Conservation (phyloP, 1,140 invertebrate species). For the Solen grandis region DNA sequence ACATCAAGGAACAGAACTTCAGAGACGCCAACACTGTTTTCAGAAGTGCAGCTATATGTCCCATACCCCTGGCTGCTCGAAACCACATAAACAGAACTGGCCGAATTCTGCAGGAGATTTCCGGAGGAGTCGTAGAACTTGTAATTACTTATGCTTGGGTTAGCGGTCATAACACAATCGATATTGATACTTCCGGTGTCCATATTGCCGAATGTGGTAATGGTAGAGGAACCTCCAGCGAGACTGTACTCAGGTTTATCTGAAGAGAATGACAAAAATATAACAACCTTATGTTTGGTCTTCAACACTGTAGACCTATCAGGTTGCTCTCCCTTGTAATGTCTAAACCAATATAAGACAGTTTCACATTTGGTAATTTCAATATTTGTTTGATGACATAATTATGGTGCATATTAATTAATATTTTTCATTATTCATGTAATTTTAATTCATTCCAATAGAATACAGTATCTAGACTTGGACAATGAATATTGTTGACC, state of each 20-base stretch:
- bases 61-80: constrained; percentile 11
- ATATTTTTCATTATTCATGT: too few species aligned
- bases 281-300: too few species aligned
- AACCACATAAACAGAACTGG: constrained; percentile 2
- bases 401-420: too few species aligned
- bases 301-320: too few species aligned
- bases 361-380: too few species aligned
- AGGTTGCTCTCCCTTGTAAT: too few species aligned
- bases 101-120: not conserved
- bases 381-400: too few species aligned
- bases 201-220: not conserved
- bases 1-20: not conserved
- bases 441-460: too few species aligned
- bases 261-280: too few species aligned
- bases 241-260: constrained; percentile 27
- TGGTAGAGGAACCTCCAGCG: not conserved
- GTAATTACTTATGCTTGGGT: constrained; percentile 12
- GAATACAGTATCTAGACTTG: too few species aligned
- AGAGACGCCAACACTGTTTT: constrained; percentile 13
- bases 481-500: too few species aligned
- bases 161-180: constrained; percentile 31
- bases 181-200: constrained; percentile 14
- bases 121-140: constrained; percentile 1
- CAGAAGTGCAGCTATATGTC: constrained; percentile 11
- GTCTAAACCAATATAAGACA: too few species aligned